Conservation (phyloP, 2,888 invertebrate species). For the Kuschelorhynchus macadamiae region DNA sequence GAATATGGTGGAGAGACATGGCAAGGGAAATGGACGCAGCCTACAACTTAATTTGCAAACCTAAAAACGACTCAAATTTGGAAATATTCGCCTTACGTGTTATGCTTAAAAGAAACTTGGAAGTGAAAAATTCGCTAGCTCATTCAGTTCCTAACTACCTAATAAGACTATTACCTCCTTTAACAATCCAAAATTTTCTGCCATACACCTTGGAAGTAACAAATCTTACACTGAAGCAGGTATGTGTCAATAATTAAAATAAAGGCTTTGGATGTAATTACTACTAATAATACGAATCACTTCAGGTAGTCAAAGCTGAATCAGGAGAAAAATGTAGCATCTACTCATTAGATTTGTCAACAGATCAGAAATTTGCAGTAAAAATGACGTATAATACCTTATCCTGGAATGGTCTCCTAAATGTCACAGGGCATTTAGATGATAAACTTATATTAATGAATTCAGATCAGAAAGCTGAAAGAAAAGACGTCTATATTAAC, state of each 20-base stretch:
- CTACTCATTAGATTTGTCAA: conserved; percentile 77
- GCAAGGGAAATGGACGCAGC: conserved; percentile 77
- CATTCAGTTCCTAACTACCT: conserved; percentile 79
- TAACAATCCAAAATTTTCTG: conserved; percentile 82
- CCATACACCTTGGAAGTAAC: conserved; percentile 79
- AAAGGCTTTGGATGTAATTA: no score
- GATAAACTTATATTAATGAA: conserved; percentile 68
- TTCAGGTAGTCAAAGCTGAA: conserved; percentile 74
- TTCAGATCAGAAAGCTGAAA: conserved; percentile 78
- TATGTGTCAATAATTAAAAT: conserved; percentile 16
- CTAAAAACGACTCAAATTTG: conserved; percentile 74
- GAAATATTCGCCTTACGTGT: conserved; percentile 80
- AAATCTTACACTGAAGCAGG: conserved; percentile 68
- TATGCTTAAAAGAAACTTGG: conserved; percentile 61
- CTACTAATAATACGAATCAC: no score
- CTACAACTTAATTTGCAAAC: conserved; percentile 78
- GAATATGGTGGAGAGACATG: conserved; percentile 87
- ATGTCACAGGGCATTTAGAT: conserved; percentile 76
- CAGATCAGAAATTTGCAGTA: conserved; percentile 71
- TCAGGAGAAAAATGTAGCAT: conserved; percentile 81
- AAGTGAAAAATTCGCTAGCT: conserved; percentile 58
- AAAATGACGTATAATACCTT: conserved; percentile 75
- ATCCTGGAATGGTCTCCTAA: conserved; percentile 81
- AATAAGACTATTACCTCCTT: conserved; percentile 80
- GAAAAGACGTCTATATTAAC: conserved; percentile 78